phyloP scores from a whole-genome alignment of 2,113 vertebrate genomes.

The Seriola quinqueradiata region DNA sequence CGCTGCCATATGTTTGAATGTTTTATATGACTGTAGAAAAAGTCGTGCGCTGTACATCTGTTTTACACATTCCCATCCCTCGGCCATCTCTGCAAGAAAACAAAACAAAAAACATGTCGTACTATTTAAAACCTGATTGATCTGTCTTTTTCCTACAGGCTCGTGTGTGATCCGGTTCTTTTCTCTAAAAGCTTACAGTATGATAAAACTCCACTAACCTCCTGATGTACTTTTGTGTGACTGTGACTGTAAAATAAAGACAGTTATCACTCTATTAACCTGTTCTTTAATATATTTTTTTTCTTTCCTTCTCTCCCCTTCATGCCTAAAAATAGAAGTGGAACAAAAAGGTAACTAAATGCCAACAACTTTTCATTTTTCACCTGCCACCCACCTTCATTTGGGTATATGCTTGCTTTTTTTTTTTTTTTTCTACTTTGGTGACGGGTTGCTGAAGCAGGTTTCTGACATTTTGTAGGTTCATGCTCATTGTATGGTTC shows the following conservation, averaged over 20 bases:
- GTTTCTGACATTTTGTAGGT: slow-evolving; percentile 2
- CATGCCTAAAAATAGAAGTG: slow-evolving; percentile 96
- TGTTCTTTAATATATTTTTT: slow-evolving; percentile 90
- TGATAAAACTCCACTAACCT: slow-evolving; percentile 63
- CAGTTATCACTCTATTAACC: slow-evolving; percentile 90
- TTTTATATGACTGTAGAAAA: slow-evolving; percentile 4
- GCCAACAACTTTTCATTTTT: slow-evolving; percentile 84
- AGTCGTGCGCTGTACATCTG: not conserved
- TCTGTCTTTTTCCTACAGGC: slow-evolving; percentile 56
- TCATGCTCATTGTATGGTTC: slow-evolving; percentile 19
- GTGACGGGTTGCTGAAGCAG: slow-evolving; percentile 49
- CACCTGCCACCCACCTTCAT: slow-evolving; percentile 81
- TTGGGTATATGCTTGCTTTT: slow-evolving; percentile 76
- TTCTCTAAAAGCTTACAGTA: slow-evolving; percentile 13
- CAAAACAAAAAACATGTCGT: not conserved
- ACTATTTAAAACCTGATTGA: slow-evolving; percentile 43
- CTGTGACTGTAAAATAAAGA: slow-evolving; percentile 44
- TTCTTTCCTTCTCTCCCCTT: slow-evolving; percentile 90
- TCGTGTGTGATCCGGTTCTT: not conserved
- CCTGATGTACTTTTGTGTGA: slow-evolving; percentile 40
- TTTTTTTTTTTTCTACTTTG: slow-evolving; percentile 41
- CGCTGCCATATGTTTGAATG: not conserved
- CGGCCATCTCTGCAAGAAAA: not conserved
- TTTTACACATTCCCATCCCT: slow-evolving; percentile 11
- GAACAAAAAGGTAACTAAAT: slow-evolving; percentile 99